A percentile compares a stretch with the other conserved stretches of the same genome.
phyloP scores from a whole-genome alignment of 1,140 invertebrate genomes.

The Triops cancriformis region DNA sequence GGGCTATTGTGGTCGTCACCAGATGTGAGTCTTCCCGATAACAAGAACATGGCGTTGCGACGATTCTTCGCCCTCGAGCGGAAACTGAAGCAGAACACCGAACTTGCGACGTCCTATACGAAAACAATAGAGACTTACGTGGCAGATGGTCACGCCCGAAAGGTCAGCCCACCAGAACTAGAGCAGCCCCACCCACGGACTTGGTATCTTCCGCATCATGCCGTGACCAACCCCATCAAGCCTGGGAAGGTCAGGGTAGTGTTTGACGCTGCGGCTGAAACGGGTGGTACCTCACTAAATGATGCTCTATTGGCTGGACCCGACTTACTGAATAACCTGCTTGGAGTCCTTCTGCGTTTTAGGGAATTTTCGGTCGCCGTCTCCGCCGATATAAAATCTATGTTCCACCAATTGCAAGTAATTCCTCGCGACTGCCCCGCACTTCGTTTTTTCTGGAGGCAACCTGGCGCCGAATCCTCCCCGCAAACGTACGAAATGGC shows the following conservation, averaged over 20 bases:
- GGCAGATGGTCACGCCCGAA: conserved; percentile 3
- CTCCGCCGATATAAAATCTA: conserved; percentile 33
- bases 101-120: not conserved
- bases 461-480: not conserved
- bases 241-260: conserved; percentile 34
- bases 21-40: not conserved
- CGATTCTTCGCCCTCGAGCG: not conserved
- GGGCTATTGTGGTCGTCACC: conserved; percentile 27
- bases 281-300: conserved; percentile 32
- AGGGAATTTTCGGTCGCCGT: conserved; percentile 31
- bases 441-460: conserved; percentile 27
- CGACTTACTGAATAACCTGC: conserved; percentile 31
- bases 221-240: conserved; percentile 27
- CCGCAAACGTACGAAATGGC: conserved; percentile 24
- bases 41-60: not conserved
- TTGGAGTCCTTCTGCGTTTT: conserved; percentile 34
- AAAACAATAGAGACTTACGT: conserved; percentile 19
- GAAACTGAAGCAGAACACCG: not conserved
- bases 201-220: conserved; percentile 28
- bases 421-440: not conserved
- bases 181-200: not conserved
- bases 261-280: conserved; percentile 33
- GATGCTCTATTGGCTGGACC: conserved; percentile 32
- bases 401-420: conserved; percentile 32
- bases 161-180: conserved; percentile 13